These are phyloP conservation scores for Cettia cetti DNA, from an alignment of 2,113 vertebrate species.

Conservation along the genomic window DNA sequence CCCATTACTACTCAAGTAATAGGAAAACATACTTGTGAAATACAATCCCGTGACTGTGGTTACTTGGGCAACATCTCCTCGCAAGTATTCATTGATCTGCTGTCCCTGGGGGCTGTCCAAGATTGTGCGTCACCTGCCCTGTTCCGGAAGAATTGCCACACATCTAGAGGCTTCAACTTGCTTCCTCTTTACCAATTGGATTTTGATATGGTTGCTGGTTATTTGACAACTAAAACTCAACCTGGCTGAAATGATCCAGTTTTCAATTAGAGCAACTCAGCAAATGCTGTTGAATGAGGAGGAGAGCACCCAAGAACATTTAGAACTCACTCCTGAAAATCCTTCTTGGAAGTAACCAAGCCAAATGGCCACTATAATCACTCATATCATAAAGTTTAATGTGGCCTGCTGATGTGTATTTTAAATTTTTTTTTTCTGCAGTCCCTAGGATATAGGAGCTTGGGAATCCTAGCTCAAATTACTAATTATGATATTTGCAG, in stretches of 20 bases:
- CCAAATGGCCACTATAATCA: not conserved
- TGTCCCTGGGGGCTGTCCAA: not conserved
- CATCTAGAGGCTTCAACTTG: not conserved
- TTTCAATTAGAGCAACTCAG: not conserved
- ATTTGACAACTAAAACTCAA: not conserved
- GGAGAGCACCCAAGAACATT: fast-evolving
- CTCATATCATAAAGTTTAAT: not conserved
- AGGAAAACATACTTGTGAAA: not conserved
- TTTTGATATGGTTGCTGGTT: not conserved
- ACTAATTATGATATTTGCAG: not conserved
- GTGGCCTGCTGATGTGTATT: not conserved
- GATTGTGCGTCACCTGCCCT: not conserved
- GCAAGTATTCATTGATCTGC: constrained; percentile 44
- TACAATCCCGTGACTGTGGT: not conserved
- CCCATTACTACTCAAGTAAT: not conserved
- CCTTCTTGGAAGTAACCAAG: not conserved
- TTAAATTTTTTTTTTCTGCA: not conserved
- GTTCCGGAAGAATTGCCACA: constrained; percentile 57
- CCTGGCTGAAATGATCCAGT: not conserved
- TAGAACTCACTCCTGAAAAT: not conserved
- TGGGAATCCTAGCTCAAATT: not conserved
- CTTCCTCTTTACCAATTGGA: constrained; percentile 42
- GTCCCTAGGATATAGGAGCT: not conserved
- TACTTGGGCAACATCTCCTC: constrained; percentile 26
- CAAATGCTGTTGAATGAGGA: not conserved